A percentile compares a stretch with the other conserved stretches of the same genome.
Conservation (phyloP, 1,140 invertebrate species). For the Reticulitermes speratus region DNA sequence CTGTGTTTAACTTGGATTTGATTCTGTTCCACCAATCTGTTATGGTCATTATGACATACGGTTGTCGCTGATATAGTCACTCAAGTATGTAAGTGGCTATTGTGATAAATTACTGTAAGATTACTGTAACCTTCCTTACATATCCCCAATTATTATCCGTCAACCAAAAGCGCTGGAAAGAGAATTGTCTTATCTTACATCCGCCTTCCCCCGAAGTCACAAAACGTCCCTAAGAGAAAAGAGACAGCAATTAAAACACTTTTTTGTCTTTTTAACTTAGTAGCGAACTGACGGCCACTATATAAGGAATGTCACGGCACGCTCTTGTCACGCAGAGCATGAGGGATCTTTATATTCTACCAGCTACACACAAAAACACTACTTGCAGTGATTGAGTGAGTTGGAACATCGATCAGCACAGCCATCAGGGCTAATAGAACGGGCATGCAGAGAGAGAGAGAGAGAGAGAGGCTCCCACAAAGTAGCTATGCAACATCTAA, state of each 20-base stretch:
- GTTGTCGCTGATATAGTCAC: neutral
- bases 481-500: neutral
- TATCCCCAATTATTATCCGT: conserved; percentile 3
- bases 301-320: neutral
- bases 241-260: neutral
- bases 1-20: neutral
- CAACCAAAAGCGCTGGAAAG: neutral
- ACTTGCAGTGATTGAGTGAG: neutral
- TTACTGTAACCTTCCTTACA: neutral
- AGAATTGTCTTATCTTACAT: conserved; percentile 5
- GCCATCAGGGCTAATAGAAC: conserved; percentile 1
- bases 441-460: neutral
- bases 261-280: neutral
- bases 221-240: conserved; percentile 1
- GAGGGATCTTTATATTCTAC: neutral
- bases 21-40: neutral
- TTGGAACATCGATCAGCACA: neutral
- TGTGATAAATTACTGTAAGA: neutral
- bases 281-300: neutral
- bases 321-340: neutral
- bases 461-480: neutral
- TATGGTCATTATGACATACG: neutral
- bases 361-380: neutral
- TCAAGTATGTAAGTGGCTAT: neutral
- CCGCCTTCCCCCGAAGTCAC: neutral